phyloP scores from a whole-genome alignment of 2,888 invertebrate species.

The Anticlea derivata region DNA sequence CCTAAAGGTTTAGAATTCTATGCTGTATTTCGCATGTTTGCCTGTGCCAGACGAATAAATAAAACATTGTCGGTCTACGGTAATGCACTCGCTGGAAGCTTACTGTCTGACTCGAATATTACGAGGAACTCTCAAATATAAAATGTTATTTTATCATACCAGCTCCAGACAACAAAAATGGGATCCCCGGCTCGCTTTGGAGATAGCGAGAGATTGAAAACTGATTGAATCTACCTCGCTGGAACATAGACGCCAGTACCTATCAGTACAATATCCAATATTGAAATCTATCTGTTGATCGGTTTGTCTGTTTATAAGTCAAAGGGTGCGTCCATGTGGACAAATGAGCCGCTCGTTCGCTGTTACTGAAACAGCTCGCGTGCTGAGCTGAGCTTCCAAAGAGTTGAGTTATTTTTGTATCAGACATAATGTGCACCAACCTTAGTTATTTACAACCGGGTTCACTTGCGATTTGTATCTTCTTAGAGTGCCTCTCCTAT shows the following conservation, averaged over 20 bases:
- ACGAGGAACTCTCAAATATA: constrained; percentile 42
- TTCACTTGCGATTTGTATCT: no score
- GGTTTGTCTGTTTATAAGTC: no score
- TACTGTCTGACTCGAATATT: constrained; percentile 45
- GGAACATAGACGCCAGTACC: no score
- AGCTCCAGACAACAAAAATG: constrained; percentile 33
- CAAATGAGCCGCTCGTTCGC: no score
- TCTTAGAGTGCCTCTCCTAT: no score
- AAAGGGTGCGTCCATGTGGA: no score
- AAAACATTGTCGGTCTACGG: constrained; percentile 56
- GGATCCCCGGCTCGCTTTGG: constrained; percentile 20
- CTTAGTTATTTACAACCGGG: no score
- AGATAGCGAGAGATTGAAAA: constrained; percentile 31
- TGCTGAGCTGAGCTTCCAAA: no score
- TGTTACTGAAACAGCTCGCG: no score
- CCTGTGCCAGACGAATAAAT: constrained; percentile 63
- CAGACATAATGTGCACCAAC: no score
- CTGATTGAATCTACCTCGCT: not conserved
- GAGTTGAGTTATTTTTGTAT: no score
- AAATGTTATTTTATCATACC: constrained; percentile 42
- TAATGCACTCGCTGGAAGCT: constrained; percentile 63
- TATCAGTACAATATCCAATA: not conserved
- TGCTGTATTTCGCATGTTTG: constrained; percentile 22
- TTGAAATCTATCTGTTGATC: not conserved
- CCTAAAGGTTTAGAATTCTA: constrained; percentile 15